Evolutionary conservation across 2,888 invertebrate genomes (phyloP), one percentile per base, ranked within the genome.

Genomic region (Eucera pruinosa): DNA sequence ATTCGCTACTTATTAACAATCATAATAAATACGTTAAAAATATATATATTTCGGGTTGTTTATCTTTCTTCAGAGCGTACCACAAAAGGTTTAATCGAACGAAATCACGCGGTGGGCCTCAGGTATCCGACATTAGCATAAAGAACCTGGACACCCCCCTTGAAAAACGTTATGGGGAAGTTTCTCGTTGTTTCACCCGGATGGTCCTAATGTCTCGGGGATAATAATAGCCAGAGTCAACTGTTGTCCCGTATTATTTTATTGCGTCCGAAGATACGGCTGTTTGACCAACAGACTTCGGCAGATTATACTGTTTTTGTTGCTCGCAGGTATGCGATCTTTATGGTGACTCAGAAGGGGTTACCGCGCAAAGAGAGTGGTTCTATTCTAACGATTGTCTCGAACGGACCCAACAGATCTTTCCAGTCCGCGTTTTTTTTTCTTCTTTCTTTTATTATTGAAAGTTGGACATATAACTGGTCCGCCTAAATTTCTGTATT

Each of bases 61-160:
- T 2, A 5, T 11, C 18, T 2, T 27, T 18, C 5, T 18, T 6
- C 25, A 20, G 2, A 11, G 13, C 15, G n/a, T 20, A 20, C 13
- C 27, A 48, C 36, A 47, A 66, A 50, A 7, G 58, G 23, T 54
- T 65, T 15, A 50, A 60, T 60, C 43, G 41, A 13, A 23, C 47
- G 41, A 43, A 64, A 41, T 66, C 58, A 11, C 48, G 18, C 20
- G 33, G 13, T 15, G 15, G 0, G 4, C 57, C 52, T 48, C 82
- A 81, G 76, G 79, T 76, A 81, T 50, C 54, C n/a, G 27, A 18
- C 18, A 71, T 81, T 82, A 55, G 43, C 71, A 81, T 73, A 76
- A 15, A 1, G 13, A 9, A 11, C 41, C 20, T 27, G 41, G 57
- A 52, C 60, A 47, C 20, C 33, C 2, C 18, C 7, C 1, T 30